Evolutionary conservation across 2,888 invertebrate genomes (phyloP), one percentile per base, ranked within the genome.

Genomic region (Hydrotaea cyrtoneurina): DNA sequence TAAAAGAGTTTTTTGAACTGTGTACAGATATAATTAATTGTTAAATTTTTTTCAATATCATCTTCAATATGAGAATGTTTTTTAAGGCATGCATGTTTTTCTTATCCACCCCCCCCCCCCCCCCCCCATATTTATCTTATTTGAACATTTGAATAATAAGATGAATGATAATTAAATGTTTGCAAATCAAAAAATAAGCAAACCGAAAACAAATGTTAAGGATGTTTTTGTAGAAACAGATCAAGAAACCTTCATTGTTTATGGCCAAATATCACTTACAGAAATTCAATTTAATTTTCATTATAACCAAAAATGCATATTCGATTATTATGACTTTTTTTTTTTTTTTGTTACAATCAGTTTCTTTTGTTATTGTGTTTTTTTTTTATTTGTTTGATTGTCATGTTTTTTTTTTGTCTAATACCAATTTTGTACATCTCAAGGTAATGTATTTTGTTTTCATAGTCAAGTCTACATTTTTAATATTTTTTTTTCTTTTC

Each of bases 141-240:
- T 55, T 53, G 21, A 15, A 59, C 74, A 74, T 74, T 83, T 83
- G 80, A 80, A 77, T 80, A 74, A 77, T 77, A 83, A 83, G 69
- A 73, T 78, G 66, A 73, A 77, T 57, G 76, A 15, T 62, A 62
- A 69, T 72, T 3, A 15, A 76, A 55, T 21, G 55, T 46, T n/a
- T n/a, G n/a, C n/a, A n/a, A n/a, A n/a, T n/a, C n/a, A n/a, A n/a
- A n/a, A n/a, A n/a, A n/a, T n/a, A n/a, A n/a, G n/a, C n/a, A n/a
- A n/a, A n/a, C n/a, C n/a, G n/a, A n/a, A n/a, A n/a, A n/a, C n/a
- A n/a, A n/a, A n/a, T n/a, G n/a, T n/a, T n/a, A n/a, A n/a, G n/a
- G n/a, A n/a, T n/a, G n/a, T n/a, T n/a, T n/a, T n/a, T n/a, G n/a
- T n/a, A n/a, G n/a, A n/a, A n/a, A n/a, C n/a, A n/a, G n/a, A n/a